These are phyloP conservation scores for Drosophila micromelanica DNA, from an alignment of 1,140 invertebrate species.

Conservation along the genomic window DNA sequence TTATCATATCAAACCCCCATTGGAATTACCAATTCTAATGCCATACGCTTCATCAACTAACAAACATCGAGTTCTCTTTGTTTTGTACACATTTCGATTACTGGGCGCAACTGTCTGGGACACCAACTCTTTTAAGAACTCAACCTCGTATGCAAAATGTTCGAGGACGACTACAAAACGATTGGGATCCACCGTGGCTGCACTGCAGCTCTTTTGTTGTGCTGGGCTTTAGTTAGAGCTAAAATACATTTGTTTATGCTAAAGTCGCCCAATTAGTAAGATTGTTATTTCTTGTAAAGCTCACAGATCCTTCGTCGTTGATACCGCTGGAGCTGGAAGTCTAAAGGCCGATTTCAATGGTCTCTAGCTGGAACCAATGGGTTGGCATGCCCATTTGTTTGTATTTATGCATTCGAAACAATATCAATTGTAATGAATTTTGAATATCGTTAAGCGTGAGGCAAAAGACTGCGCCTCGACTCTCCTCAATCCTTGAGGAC, in stretches of 20 bases:
- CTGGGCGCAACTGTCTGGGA: not conserved
- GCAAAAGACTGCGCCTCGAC: conserved; percentile 21
- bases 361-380: conserved; percentile 14
- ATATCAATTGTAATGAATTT: conserved; percentile 85
- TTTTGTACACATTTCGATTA: not conserved
- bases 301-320: conserved; percentile 69
- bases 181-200: conserved; percentile 33
- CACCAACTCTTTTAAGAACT: not conserved
- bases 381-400: conserved; percentile 77
- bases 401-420: conserved; percentile 84
- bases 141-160: conserved; percentile 65
- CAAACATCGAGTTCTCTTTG: not conserved
- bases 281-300: conserved; percentile 84
- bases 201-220: conserved; percentile 13
- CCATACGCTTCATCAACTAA: not conserved
- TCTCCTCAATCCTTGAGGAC: conserved; percentile 17
- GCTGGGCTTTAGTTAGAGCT: conserved; percentile 73
- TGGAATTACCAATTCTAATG: not conserved
- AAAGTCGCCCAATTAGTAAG: conserved; percentile 84
- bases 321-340: conserved; percentile 47
- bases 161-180: conserved; percentile 63
- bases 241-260: conserved; percentile 85
- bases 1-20: too few species aligned
- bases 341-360: conserved; percentile 31
- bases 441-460: conserved; percentile 83